Conservation (phyloP, 2,113 vertebrate species). For the Leptobrachium leishanense region DNA sequence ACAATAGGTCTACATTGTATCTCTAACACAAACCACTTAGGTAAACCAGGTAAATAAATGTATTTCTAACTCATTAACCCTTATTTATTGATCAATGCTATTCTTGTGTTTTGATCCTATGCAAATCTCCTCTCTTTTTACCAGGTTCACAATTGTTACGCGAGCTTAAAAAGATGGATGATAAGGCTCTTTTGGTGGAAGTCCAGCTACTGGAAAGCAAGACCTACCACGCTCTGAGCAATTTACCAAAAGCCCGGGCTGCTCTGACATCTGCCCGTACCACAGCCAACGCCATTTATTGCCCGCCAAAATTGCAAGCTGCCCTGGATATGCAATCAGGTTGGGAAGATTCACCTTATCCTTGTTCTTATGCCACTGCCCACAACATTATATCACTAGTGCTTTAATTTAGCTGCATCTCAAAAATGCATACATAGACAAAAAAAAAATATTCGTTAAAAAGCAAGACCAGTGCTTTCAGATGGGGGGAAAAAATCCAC, state of each 20-base stretch:
- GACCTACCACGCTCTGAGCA: constrained; percentile 97
- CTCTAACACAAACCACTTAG: too few species aligned
- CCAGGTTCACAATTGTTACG: constrained; percentile 89
- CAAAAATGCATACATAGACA: too few species aligned
- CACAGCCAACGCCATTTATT: constrained; percentile 98
- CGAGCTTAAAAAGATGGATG: constrained; percentile 98
- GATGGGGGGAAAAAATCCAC: too few species aligned
- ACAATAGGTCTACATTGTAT: too few species aligned
- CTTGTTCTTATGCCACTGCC: too few species aligned
- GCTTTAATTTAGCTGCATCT: too few species aligned
- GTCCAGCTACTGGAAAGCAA: constrained; percentile 98
- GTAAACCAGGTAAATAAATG: too few species aligned
- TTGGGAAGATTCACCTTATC: constrained; percentile 51
- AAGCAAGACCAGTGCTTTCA: too few species aligned
- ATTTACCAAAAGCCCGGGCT: constrained; percentile 95
- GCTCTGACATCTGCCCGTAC: constrained; percentile 97
- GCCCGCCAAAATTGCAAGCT: constrained; percentile 95
- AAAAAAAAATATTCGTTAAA: too few species aligned
- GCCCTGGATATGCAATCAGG: constrained; percentile 99
- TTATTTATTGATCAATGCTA: too few species aligned
- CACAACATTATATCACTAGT: neutral
- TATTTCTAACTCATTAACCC: too few species aligned
- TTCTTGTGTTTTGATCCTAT: neutral
- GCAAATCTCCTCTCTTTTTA: constrained; percentile 3
- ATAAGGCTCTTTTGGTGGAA: constrained; percentile 97